Evolutionary conservation across 2,888 invertebrate genomes (phyloP).

Genomic region (Papilio gigon): DNA sequence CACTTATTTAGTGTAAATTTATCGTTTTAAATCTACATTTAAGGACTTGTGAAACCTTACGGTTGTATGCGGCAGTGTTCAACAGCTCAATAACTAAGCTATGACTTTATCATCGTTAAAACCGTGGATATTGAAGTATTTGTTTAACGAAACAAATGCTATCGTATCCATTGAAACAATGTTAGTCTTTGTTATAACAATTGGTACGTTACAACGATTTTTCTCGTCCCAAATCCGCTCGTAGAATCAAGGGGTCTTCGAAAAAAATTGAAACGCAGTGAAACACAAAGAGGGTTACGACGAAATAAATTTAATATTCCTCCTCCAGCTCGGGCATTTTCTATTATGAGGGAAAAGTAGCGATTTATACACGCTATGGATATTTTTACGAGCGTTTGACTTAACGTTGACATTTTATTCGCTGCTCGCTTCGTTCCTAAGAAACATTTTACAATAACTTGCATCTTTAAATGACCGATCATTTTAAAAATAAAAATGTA

Average conservation of each 20-base stretch:
- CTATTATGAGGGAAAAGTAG: conserved; percentile 19
- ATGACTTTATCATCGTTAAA: background rate
- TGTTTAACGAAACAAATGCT: background rate
- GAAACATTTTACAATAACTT: background rate
- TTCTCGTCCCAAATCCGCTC: background rate
- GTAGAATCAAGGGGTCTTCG: conserved; percentile 6
- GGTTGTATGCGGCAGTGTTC: background rate
- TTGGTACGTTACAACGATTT: background rate
- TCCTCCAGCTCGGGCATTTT: conserved; percentile 21
- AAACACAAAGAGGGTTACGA: background rate
- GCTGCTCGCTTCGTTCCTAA: background rate
- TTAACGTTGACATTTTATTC: conserved; percentile 17
- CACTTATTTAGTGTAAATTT: background rate
- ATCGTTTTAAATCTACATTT: background rate
- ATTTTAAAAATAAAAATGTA: background rate
- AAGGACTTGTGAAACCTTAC: background rate
- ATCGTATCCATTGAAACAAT: background rate
- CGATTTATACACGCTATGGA: conserved; percentile 30
- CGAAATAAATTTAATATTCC: conserved; percentile 23
- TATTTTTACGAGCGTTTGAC: conserved; percentile 23
- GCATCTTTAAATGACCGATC: background rate
- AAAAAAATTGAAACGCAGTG: conserved; percentile 5
- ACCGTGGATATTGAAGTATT: background rate
- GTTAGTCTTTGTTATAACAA: background rate
- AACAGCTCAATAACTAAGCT: background rate